These are phyloP conservation scores for Celastrina argiolus DNA, from an alignment of 2,888 invertebrate genomes.

Conservation along the genomic window DNA sequence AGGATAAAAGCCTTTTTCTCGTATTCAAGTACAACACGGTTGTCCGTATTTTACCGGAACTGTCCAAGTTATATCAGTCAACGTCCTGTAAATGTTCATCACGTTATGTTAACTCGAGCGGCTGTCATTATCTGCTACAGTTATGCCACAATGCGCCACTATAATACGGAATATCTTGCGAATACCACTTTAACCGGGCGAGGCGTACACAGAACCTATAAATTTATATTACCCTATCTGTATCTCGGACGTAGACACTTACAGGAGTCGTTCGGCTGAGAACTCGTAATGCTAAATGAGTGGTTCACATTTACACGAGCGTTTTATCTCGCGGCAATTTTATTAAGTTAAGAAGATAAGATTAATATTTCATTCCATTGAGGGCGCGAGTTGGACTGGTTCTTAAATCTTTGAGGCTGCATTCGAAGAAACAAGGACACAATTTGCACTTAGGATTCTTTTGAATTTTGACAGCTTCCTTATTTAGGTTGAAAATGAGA, in stretches of 20 bases:
- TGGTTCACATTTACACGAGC: conserved; percentile 8
- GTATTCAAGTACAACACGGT: not conserved
- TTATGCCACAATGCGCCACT: conserved; percentile 7
- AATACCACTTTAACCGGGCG: conserved; percentile 10
- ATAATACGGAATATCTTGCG: not conserved
- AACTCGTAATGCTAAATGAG: conserved; percentile 14
- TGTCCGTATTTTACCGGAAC: not conserved
- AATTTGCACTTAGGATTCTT: not conserved
- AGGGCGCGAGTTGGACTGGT: not conserved
- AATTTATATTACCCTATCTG: conserved; percentile 21
- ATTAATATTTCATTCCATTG: not conserved
- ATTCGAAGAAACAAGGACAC: not conserved
- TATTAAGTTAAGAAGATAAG: conserved; percentile 3
- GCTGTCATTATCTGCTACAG: conserved; percentile 6
- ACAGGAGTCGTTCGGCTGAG: not conserved
- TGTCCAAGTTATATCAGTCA: not conserved
- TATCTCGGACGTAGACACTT: conserved; percentile 12
- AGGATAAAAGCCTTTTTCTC: not conserved
- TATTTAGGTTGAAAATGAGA: not conserved
- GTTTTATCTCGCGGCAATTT: not conserved
- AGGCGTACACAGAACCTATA: conserved; percentile 16
- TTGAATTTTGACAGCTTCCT: not conserved
- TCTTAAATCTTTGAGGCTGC: not conserved
- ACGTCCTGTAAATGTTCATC: not conserved
- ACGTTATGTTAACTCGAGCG: not conserved